These are phyloP conservation scores for Trogon melanurus DNA, from an alignment of 2,113 vertebrate genomes.

Conservation along the genomic window DNA sequence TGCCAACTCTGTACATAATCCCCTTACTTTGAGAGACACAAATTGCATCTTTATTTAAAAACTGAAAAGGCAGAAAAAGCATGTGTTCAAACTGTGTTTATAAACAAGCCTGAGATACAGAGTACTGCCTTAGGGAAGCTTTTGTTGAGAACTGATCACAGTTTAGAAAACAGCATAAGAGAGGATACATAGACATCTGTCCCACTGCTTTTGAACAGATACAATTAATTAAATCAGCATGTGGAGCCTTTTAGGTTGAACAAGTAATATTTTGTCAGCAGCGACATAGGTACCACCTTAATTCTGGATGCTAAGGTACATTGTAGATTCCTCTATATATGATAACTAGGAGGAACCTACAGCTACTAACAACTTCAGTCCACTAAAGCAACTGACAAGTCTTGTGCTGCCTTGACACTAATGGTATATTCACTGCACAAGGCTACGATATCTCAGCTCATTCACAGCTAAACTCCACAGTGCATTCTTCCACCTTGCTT, in stretches of 20 bases:
- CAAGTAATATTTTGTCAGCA: background rate
- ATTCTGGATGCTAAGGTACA: background rate
- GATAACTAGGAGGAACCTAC: background rate
- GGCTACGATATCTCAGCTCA: background rate
- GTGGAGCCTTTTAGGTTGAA: background rate
- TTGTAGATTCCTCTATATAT: background rate
- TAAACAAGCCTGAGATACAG: conserved; percentile 20
- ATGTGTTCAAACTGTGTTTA: background rate
- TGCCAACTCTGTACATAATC: background rate
- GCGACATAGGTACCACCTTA: background rate
- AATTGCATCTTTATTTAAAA: background rate
- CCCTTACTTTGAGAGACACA: background rate
- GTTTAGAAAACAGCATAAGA: background rate
- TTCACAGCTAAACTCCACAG: background rate
- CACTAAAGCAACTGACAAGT: background rate
- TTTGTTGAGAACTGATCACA: background rate
- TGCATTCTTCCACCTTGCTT: background rate
- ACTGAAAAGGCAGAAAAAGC: background rate
- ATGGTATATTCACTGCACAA: background rate
- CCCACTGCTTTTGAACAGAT: background rate
- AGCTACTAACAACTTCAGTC: background rate
- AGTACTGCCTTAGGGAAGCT: conserved; percentile 12
- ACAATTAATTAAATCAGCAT: conserved; percentile 13
- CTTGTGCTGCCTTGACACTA: background rate
- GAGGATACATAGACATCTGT: background rate